These are phyloP conservation scores for Epinotia bilunana DNA, from an alignment of 2,888 invertebrate species.

Conservation along the genomic window DNA sequence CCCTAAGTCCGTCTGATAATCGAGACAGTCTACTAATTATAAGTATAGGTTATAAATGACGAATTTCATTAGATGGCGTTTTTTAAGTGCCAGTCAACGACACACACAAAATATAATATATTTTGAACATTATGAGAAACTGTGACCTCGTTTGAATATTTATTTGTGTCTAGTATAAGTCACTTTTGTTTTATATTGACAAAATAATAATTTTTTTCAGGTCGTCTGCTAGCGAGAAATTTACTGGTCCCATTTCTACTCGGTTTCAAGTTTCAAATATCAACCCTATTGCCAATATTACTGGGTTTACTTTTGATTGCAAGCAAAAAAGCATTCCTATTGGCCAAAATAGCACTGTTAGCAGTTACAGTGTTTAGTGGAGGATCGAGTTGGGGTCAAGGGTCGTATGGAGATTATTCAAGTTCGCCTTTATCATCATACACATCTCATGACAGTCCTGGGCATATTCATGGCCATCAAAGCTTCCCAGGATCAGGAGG, in stretches of 20 bases:
- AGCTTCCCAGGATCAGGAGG: constrained; percentile 58
- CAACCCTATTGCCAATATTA: constrained; percentile 89
- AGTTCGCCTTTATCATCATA: constrained; percentile 67
- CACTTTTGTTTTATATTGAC: too few relatives aligned
- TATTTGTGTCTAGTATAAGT: too few relatives aligned
- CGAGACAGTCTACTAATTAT: neutral
- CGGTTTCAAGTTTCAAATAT: constrained; percentile 91
- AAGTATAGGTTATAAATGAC: too few relatives aligned
- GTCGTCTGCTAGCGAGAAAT: constrained; percentile 88
- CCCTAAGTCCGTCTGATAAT: too few relatives aligned
- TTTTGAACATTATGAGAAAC: neutral
- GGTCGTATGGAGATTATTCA: constrained; percentile 61
- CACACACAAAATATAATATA: too few relatives aligned
- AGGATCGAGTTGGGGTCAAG: constrained; percentile 71
- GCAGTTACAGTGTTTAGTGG: constrained; percentile 88
- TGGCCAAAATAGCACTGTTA: constrained; percentile 90
- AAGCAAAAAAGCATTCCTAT: constrained; percentile 90
- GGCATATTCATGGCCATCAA: constrained; percentile 67
- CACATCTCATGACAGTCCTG: constrained; percentile 65
- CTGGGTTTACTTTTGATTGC: constrained; percentile 88
- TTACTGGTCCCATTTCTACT: constrained; percentile 90
- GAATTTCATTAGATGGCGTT: neutral
- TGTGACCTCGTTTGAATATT: neutral
- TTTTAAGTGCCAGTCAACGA: neutral
- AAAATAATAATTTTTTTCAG: constrained; percentile 78